Conservation (phyloP, 2,888 invertebrate genomes). For the Oithona nana region DNA sequence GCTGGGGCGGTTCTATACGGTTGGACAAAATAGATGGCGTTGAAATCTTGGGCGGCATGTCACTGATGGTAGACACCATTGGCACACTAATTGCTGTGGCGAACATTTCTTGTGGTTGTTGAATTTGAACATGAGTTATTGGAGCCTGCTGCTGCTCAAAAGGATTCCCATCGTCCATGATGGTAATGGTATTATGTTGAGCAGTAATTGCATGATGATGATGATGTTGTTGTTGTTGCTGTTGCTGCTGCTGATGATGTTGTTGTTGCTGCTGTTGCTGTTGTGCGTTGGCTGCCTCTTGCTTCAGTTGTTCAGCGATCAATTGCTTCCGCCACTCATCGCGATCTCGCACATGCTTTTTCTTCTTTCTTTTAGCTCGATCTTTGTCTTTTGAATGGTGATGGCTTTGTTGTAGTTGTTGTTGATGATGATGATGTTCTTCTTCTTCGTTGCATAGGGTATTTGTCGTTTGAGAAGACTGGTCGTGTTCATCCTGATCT, state of each 20-base stretch:
- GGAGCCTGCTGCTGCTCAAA: background rate
- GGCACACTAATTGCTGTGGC: background rate
- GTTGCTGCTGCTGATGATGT: background rate
- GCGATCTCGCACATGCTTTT: background rate
- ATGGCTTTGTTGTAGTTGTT: background rate
- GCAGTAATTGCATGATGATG: no score
- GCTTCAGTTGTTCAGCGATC: background rate
- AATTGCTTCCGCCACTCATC: background rate
- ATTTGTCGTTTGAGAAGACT: no score
- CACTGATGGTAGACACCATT: background rate
- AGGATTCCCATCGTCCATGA: background rate
- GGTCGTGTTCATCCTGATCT: slow-evolving; percentile 13
- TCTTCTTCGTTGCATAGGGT: no score
- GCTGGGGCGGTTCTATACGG: slow-evolving; percentile 9
- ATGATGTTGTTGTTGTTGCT: background rate
- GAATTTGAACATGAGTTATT: background rate
- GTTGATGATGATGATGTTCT: background rate
- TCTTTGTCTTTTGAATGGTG: background rate
- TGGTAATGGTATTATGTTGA: background rate
- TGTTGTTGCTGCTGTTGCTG: slow-evolving; percentile 9
- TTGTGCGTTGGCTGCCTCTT: background rate
- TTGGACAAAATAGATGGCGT: background rate
- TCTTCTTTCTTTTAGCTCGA: background rate
- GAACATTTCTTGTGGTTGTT: background rate
- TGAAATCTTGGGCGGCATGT: background rate